Conservation (phyloP, 2,113 vertebrate genomes). For the Triplophysa rosa region DNA sequence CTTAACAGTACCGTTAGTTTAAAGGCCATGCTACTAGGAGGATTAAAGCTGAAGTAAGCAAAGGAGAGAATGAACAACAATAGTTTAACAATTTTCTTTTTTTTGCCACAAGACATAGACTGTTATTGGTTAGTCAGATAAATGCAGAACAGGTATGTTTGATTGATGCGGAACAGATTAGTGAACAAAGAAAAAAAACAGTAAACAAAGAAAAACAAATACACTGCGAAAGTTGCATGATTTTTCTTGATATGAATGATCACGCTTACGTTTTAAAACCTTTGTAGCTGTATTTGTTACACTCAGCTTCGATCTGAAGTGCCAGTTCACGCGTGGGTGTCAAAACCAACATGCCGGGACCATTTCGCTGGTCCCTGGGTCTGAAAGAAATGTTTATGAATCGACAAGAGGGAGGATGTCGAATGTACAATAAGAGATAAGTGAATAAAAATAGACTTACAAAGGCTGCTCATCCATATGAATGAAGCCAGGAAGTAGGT, state of each 20-base stretch:
- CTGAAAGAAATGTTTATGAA: slow-evolving; percentile 61
- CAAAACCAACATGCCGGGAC: slow-evolving; percentile 94
- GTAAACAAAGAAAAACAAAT: too few relatives aligned
- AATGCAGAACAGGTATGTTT: too few relatives aligned
- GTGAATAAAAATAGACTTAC: slow-evolving; percentile 71
- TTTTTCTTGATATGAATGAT: background rate
- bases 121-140: too few relatives aligned
- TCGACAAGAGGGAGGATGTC: background rate
- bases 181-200: background rate
- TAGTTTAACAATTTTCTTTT: too few relatives aligned
- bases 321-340: slow-evolving; percentile 93
- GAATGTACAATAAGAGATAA: background rate
- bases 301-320: slow-evolving; percentile 90
- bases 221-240: too few relatives aligned
- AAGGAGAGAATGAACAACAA: too few relatives aligned
- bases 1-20: too few relatives aligned
- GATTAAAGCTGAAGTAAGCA: too few relatives aligned
- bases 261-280: slow-evolving; percentile 81
- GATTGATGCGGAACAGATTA: background rate
- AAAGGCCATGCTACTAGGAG: too few relatives aligned
- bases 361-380: slow-evolving; percentile 69
- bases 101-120: too few relatives aligned
- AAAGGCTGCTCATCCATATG: slow-evolving; percentile 89
- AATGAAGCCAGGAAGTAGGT: slow-evolving; percentile 94
- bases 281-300: slow-evolving; percentile 89